Evolutionary conservation across 2,113 vertebrate genomes (phyloP), one percentile per base, ranked within the genome.

Genomic region (Perca fluviatilis): DNA sequence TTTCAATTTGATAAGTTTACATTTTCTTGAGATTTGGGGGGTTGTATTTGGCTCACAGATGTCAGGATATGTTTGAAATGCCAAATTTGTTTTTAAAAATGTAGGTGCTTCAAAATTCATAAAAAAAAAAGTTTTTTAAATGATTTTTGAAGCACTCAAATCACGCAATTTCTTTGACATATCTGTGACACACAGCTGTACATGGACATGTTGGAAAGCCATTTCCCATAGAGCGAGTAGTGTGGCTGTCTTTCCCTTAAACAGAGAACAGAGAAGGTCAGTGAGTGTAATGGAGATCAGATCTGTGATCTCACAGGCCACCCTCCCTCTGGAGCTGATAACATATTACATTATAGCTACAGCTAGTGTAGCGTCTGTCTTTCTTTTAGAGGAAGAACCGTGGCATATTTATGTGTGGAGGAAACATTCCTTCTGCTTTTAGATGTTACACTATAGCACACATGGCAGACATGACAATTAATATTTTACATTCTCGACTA

Each of bases 21-120:
- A 82, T 77, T 75, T 71, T 58, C 18, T 64, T 70, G 18, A 50
- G 58, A 66, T 82, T 49, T 68, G 67, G 23, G 87, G 84, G 87
- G 88, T 56, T 71, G 18, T 6, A 72, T 76, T 79, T 65, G 87
- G 76, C 74, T 77, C 62, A 58, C 25, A 23, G 13, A 6, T 76
- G 77, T 80, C 66, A 74, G 57, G 33, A 77, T 46, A 18, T 75
- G 60, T 81, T 87, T 76, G 4, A 91, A 61, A 88, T 88, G 92
- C 92, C 91, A 94, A 88, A 86, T 47, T 83, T 65, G 19, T 19
- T 66, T 81, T 70, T 74, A 46, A 40, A 66, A 78, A 54, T 19
- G 50, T 23, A 43, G 3, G 40, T 4, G 15, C 2, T 18, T 78
- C 36, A 30, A 46, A 68, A 54, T 25, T 40, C 30, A 4, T 23